phyloP scores from a whole-genome alignment of 2,797 vertebrate genomes.

The Argyrosomus regius region DNA sequence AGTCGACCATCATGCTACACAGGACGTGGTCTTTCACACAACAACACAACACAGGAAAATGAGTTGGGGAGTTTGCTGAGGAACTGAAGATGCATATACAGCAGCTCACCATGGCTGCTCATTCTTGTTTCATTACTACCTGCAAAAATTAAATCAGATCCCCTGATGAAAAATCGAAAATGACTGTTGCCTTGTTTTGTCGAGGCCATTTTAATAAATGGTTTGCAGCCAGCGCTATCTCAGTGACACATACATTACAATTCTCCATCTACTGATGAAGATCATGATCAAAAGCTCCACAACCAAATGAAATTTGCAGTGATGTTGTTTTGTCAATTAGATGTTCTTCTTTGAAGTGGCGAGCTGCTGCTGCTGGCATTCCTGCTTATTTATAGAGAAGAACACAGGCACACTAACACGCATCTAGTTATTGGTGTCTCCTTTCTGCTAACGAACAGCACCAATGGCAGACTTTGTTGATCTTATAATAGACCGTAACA shows the following conservation, averaged over 20 bases:
- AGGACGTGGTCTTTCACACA: neutral
- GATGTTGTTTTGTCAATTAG: neutral
- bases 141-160: neutral
- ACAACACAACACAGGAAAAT: neutral
- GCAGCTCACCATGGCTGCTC: neutral
- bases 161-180: neutral
- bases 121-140: neutral
- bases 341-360: slow-evolving; percentile 40
- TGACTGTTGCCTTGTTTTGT: neutral
- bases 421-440: slow-evolving; percentile 15
- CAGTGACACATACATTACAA: neutral
- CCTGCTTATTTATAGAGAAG: slow-evolving; percentile 38
- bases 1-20: neutral
- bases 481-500: slow-evolving; percentile 19
- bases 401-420: slow-evolving; percentile 9
- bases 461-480: slow-evolving; percentile 49
- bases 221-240: neutral
- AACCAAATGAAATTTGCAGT: neutral
- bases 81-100: neutral
- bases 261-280: slow-evolving; percentile 13
- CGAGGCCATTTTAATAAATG: neutral
- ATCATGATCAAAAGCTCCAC: slow-evolving; percentile 12
- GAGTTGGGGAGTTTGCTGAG: neutral
- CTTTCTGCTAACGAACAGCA: slow-evolving; percentile 25
- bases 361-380: slow-evolving; percentile 13